Conservation (phyloP, 2,797 vertebrate species). For the Enteromius thamalakanensis region DNA sequence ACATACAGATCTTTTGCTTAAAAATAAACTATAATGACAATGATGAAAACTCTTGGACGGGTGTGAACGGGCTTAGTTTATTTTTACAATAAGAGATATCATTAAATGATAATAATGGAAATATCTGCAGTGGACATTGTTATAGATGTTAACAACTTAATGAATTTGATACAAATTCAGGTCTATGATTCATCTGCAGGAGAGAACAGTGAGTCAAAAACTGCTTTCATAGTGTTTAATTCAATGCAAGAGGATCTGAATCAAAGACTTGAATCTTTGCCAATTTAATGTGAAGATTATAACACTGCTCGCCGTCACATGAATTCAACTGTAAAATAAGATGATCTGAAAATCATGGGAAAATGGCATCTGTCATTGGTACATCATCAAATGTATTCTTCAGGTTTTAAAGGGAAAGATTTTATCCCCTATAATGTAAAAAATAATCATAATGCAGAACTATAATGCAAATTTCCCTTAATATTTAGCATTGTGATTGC, state of each 20-base stretch:
- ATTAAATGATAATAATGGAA: neutral
- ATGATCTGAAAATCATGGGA: neutral
- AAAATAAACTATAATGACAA: neutral
- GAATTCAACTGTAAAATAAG: slow-evolving; percentile 4
- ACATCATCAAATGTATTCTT: neutral
- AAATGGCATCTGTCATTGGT: neutral
- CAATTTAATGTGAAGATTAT: neutral
- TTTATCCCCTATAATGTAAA: neutral
- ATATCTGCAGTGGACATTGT: neutral
- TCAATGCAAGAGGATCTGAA: slow-evolving; percentile 1
- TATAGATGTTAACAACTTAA: neutral
- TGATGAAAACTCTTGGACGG: slow-evolving; percentile 8
- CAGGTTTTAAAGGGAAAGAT: neutral
- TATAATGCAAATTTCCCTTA: neutral
- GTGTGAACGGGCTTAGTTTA: neutral
- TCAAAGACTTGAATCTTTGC: neutral
- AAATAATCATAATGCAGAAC: neutral
- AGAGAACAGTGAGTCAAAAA: neutral
- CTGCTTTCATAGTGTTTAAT: slow-evolving; percentile 18
- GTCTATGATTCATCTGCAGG: slow-evolving; percentile 5
- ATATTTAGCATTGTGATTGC: neutral
- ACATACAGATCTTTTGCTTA: neutral
- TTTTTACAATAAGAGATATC: neutral
- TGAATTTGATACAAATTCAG: neutral
- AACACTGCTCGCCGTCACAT: neutral